Conservation (phyloP, 92 coral and sea anemone genomes). For the Porites cylindrica region DNA sequence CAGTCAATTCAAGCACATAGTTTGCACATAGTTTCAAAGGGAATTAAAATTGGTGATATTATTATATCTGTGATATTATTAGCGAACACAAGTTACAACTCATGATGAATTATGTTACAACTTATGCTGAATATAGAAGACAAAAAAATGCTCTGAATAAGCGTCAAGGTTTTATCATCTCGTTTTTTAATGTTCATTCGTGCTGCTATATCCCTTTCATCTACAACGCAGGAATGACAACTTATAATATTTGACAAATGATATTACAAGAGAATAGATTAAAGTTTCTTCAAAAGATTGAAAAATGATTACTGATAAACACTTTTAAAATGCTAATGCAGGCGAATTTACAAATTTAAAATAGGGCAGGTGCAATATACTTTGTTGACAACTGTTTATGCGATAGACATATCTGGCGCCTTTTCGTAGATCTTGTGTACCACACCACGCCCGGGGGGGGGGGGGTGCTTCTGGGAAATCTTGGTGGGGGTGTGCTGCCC, state of each 20-base stretch:
- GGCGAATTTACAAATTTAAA: slow-evolving; percentile 9
- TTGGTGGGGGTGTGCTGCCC: too few relatives aligned
- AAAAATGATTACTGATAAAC: slow-evolving; percentile 5
- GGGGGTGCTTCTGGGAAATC: too few relatives aligned
- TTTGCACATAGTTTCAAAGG: too few relatives aligned
- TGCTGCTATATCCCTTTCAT: neutral
- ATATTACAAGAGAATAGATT: neutral
- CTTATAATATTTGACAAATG: neutral
- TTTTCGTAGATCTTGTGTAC: neutral
- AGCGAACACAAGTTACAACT: too few relatives aligned
- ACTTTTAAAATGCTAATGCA: slow-evolving; percentile 19
- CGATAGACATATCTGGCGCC: neutral
- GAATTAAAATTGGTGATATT: too few relatives aligned
- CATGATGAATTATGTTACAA: too few relatives aligned
- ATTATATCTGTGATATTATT: too few relatives aligned
- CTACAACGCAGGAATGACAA: neutral
- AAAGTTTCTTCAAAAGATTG: neutral
- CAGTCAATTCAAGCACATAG: too few relatives aligned
- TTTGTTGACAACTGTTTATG: neutral
- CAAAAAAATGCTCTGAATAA: too few relatives aligned
- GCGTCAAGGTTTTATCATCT: neutral
- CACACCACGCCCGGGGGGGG: too few relatives aligned
- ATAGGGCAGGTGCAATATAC: slow-evolving; percentile 9
- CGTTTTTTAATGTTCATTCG: neutral
- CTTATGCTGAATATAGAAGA: too few relatives aligned